Evolutionary conservation across 2,888 invertebrate genomes (phyloP), one percentile per base, ranked within the genome.

Genomic region (Anthrax anthrax): DNA sequence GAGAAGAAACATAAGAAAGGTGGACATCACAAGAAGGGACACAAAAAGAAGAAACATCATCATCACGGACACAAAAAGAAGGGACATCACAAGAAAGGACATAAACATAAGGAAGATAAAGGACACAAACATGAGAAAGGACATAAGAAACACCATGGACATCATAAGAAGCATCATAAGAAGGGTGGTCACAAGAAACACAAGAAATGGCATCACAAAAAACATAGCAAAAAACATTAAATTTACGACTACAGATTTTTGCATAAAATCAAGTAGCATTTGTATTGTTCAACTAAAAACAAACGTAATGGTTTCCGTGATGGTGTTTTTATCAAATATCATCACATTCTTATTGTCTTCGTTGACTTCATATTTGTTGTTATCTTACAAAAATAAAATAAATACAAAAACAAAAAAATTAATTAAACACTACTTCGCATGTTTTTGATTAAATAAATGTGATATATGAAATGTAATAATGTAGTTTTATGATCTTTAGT

Each of bases 1-100:
- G 81, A 80, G 59, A 81, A 84, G 56, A 83, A 80, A 19, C 81
- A 84, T 67, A 83, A 86, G 67, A 83, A 87, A 68, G 88, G 87
- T 48, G 83, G 84, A 8, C 80, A 81, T 62, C 77, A 78, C 64
- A 84, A 87, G 67, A 84, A 84, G 57, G 84, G 84, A n/a, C 83
- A 84, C 62, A 78, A 84, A 59, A 78, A 87, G 57, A 78, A 81
- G 39, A 81, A 75, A 10, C 81, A 82, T 56, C 82, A 85, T 57
- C 78, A 81, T 56, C 81, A 82, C 55, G 80, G 84, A 59, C 80
- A 85, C 54, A 85, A 84, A 36, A 82, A 87, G 66, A 84, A 86
- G 61, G 85, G 85, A 13, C 78, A 81, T 57, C 78, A 82, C 60
- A 80, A 84, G 60, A 83, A 87, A 61, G 88, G 88, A 8, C 78